Evolutionary conservation across 2,888 invertebrate genomes (phyloP).

Genomic region (Marronus borbonicus): DNA sequence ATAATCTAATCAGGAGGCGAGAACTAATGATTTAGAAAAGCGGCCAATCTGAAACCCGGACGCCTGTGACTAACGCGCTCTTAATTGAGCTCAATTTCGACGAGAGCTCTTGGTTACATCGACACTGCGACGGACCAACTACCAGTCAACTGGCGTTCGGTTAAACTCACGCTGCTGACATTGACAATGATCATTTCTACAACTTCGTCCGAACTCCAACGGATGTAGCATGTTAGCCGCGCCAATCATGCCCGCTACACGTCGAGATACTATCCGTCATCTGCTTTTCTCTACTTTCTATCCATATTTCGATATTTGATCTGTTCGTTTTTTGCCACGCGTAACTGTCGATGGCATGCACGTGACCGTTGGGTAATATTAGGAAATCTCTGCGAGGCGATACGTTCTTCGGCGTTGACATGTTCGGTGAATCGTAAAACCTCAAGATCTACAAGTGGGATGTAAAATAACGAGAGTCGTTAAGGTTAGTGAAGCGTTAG

Average conservation of each 20-base stretch:
- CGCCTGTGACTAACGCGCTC: slow-evolving; percentile 41
- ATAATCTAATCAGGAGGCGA: slow-evolving; percentile 43
- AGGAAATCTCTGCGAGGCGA: slow-evolving; percentile 21
- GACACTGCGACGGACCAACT: not conserved
- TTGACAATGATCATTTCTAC: slow-evolving; percentile 27
- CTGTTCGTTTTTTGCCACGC: slow-evolving; percentile 18
- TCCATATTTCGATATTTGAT: slow-evolving; percentile 26
- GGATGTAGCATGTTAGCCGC: slow-evolving; percentile 1
- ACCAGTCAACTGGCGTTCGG: not conserved
- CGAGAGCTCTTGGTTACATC: slow-evolving; percentile 11
- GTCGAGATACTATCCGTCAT: not conserved
- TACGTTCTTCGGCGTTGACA: slow-evolving; percentile 21
- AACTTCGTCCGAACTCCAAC: not conserved
- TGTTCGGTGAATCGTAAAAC: slow-evolving; percentile 28
- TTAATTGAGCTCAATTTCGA: slow-evolving; percentile 43
- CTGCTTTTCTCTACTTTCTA: not conserved
- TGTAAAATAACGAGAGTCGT: slow-evolving; percentile 19
- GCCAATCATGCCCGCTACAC: not conserved
- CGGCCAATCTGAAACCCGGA: slow-evolving; percentile 34
- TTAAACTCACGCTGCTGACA: slow-evolving; percentile 1
- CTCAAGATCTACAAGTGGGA: slow-evolving; percentile 33
- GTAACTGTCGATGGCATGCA: slow-evolving; percentile 12
- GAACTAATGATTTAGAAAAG: slow-evolving; percentile 43
- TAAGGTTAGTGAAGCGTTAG: slow-evolving; percentile 43
- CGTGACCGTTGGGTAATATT: slow-evolving; percentile 18